These are phyloP conservation scores for Gambelia wislizenii DNA, from an alignment of 2,797 vertebrate species.

Conservation along the genomic window DNA sequence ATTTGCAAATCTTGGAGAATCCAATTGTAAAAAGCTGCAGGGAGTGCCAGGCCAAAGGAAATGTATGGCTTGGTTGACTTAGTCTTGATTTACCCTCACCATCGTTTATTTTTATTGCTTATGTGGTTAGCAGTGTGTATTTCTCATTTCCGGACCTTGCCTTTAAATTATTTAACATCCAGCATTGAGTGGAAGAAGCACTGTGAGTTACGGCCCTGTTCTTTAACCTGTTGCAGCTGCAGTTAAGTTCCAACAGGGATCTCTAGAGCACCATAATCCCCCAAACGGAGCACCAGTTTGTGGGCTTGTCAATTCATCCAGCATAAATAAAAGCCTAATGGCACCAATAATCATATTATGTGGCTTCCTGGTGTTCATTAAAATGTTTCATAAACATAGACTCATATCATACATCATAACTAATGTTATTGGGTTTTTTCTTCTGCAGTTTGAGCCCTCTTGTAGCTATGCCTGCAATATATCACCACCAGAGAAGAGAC, in stretches of 20 bases:
- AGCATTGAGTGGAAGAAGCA: background rate
- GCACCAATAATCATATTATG: constrained; percentile 49
- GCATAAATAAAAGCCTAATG: constrained; percentile 56
- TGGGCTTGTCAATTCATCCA: background rate
- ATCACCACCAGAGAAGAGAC: background rate
- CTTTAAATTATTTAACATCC: constrained; percentile 54
- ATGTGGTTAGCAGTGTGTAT: constrained; percentile 21
- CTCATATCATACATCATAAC: background rate
- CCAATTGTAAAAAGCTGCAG: no score
- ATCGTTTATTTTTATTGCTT: constrained; percentile 33
- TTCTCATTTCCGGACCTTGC: constrained; percentile 42
- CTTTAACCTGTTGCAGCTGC: constrained; percentile 38
- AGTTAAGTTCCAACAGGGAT: background rate
- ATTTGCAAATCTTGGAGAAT: background rate
- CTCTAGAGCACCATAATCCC: constrained; percentile 26
- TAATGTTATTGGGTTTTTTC: background rate
- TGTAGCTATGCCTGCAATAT: background rate
- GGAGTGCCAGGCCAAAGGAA: background rate
- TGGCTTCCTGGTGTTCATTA: constrained; percentile 53
- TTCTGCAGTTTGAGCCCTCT: background rate
- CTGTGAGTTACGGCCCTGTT: constrained; percentile 1
- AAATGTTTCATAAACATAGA: constrained; percentile 40
- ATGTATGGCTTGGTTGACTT: background rate
- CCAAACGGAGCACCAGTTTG: background rate
- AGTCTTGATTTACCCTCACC: constrained; percentile 41